A percentile compares a stretch with the other conserved stretches of the same genome.
Conservation (phyloP, 2,113 vertebrate genomes). For the Balaenoptera acutorostrata region DNA sequence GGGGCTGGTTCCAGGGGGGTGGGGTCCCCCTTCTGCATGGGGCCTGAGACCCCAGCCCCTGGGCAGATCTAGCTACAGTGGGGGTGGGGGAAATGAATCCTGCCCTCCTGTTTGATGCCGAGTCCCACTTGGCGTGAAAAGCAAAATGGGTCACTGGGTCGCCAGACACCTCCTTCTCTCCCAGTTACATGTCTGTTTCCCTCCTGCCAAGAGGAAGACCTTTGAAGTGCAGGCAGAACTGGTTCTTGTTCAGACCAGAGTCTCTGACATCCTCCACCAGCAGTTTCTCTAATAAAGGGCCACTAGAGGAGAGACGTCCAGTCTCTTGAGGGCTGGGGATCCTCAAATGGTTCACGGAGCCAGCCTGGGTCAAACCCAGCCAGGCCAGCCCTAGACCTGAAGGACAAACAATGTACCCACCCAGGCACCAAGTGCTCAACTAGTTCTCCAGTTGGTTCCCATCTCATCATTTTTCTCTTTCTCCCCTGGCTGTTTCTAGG, state of each 20-base stretch:
- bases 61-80: neutral
- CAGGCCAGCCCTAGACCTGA: neutral
- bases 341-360: neutral
- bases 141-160: neutral
- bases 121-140: neutral
- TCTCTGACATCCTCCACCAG: neutral
- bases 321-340: neutral
- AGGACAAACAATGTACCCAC: neutral
- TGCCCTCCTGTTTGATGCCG: neutral
- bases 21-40: neutral
- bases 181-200: neutral
- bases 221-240: neutral
- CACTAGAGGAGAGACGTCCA: neutral
- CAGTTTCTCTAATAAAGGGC: neutral
- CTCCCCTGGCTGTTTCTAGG: neutral
- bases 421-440: neutral
- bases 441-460: neutral
- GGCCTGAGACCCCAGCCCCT: neutral
- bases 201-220: neutral
- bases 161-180: neutral
- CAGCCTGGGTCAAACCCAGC: neutral
- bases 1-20: neutral
- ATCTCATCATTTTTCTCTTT: neutral
- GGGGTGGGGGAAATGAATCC: neutral
- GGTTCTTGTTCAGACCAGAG: neutral